These are phyloP conservation scores for Dryobotodes eremita DNA, from an alignment of 2,888 invertebrate genomes.

Conservation along the genomic window DNA sequence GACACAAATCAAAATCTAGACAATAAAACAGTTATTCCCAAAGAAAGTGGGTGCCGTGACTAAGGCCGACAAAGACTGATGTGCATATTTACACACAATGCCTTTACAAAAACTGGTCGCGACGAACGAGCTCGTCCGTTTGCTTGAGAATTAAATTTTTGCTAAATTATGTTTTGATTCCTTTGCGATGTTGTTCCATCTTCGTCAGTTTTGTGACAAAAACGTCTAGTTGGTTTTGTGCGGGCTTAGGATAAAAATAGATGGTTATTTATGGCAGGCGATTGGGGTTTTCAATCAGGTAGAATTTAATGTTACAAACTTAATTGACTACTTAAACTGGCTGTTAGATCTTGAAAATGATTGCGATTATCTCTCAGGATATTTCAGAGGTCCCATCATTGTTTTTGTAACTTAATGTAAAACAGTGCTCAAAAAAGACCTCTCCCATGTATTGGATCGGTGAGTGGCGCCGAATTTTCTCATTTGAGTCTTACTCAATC, in stretches of 20 bases:
- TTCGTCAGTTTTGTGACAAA: conserved; percentile 5
- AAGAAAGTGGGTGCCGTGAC: conserved; percentile 61
- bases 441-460: not conserved
- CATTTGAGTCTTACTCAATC: not conserved
- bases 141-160: conserved; percentile 45
- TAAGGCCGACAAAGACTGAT: conserved; percentile 56
- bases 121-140: conserved; percentile 32
- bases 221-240: conserved; percentile 34
- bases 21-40: conserved; percentile 42
- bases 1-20: conserved; percentile 31
- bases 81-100: conserved; percentile 71
- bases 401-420: not conserved
- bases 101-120: conserved; percentile 66
- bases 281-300: not conserved
- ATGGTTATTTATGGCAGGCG: not conserved
- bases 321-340: not conserved
- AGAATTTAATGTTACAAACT: not conserved
- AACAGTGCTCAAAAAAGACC: not conserved
- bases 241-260: conserved; percentile 10
- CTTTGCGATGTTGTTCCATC: conserved; percentile 10
- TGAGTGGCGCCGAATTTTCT: not conserved
- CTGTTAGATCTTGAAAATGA: not conserved
- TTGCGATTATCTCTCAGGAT: not conserved
- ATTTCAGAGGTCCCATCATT: not conserved
- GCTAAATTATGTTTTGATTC: conserved; percentile 50